Evolutionary conservation across 2,888 invertebrate species (phyloP).

Genomic region (Tolmerus cingulatus): DNA sequence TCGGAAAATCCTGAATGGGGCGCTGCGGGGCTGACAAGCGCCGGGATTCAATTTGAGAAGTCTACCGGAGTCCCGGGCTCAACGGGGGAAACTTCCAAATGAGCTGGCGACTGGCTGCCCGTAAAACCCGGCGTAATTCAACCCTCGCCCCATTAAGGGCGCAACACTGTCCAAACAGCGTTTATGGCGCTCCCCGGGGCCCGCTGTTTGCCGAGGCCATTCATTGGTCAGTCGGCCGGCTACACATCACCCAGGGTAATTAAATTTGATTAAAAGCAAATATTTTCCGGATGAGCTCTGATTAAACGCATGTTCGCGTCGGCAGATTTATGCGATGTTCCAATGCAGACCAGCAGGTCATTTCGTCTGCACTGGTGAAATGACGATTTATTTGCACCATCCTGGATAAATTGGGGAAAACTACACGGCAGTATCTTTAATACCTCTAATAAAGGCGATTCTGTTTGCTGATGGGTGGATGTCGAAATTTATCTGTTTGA

Average conservation of each 20-base stretch:
- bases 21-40: not conserved
- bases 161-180: constrained; percentile 8
- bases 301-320: not conserved
- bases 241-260: not conserved
- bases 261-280: constrained; percentile 30
- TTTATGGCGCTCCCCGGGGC: constrained; percentile 1
- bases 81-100: not conserved
- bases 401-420: not conserved
- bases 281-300: constrained; percentile 2
- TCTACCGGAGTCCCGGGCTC: not conserved
- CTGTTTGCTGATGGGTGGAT: not conserved
- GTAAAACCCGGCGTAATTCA: not conserved
- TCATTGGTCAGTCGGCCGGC: not conserved
- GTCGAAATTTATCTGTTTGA: not conserved
- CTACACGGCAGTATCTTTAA: not conserved
- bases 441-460: not conserved
- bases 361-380: not conserved
- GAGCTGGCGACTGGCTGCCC: constrained; percentile 18
- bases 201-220: not conserved
- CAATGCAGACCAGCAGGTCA: not conserved
- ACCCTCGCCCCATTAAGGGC: not conserved
- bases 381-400: not conserved
- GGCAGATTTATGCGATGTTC: not conserved
- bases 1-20: not conserved
- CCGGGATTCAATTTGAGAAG: not conserved